Percentiles rank a stretch among this genome's conserved stretches.
These are phyloP conservation scores for Drosophila percnosoma DNA, from an alignment of 2,888 invertebrate species.

Conservation along the genomic window DNA sequence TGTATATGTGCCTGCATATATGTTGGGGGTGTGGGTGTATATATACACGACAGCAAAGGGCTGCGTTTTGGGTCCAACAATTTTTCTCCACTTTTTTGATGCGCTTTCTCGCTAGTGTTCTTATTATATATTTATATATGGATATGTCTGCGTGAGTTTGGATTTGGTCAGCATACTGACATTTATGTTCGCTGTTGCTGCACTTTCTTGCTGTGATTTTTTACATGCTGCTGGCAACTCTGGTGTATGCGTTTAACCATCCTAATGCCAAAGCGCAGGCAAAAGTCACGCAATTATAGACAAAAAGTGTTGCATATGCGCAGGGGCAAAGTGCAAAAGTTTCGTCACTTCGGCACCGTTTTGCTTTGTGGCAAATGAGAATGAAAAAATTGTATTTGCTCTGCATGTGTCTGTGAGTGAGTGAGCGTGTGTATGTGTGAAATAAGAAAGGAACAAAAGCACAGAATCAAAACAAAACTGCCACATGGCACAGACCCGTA, in stretches of 20 bases:
- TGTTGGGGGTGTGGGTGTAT: neutral
- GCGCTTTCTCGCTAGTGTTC: slow-evolving; percentile 33
- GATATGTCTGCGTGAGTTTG: slow-evolving; percentile 10
- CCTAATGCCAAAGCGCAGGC: slow-evolving; percentile 3
- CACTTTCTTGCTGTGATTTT: slow-evolving; percentile 9
- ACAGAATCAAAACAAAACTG: slow-evolving; percentile 75
- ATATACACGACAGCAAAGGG: slow-evolving; percentile 2
- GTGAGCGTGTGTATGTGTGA: slow-evolving; percentile 8
- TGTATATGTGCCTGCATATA: neutral
- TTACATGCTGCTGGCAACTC: slow-evolving; percentile 15
- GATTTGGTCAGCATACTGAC: slow-evolving; percentile 36
- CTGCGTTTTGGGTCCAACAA: slow-evolving; percentile 19
- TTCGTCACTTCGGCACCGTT: slow-evolving; percentile 51
- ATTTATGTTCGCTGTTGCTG: slow-evolving; percentile 9
- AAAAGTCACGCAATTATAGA: slow-evolving; percentile 6
- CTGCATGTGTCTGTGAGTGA: slow-evolving; percentile 31
- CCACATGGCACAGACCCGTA: slow-evolving; percentile 56
- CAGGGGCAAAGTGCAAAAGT: slow-evolving; percentile 52
- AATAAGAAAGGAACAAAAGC: slow-evolving; percentile 40
- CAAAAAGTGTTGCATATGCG: slow-evolving; percentile 61
- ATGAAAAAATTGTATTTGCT: slow-evolving; percentile 75
- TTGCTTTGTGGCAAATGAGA: slow-evolving; percentile 63
- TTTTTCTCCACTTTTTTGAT: slow-evolving; percentile 69
- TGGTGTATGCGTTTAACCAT: slow-evolving; percentile 12
- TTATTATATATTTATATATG: neutral